A percentile compares a stretch with the other conserved stretches of the same genome.
Evolutionary conservation across 2,888 invertebrate species (phyloP).

Genomic region (Drosophila dives): DNA sequence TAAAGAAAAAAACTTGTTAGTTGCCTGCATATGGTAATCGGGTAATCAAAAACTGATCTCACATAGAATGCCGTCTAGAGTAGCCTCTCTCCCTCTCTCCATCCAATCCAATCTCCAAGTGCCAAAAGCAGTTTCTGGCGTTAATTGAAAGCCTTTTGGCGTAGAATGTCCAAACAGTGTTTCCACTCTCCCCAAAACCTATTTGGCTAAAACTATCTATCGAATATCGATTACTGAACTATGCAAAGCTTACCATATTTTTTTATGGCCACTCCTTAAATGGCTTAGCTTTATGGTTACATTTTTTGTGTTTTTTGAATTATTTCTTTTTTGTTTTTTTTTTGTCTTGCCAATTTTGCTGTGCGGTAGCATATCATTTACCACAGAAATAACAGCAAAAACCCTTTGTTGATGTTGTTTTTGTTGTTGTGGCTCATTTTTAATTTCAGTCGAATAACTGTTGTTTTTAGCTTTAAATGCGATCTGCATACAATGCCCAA

Average conservation of each 20-base stretch:
- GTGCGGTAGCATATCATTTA: conserved; percentile 65
- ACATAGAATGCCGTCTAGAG: conserved; percentile 50
- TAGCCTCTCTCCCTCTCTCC: not conserved
- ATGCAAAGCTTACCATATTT: conserved; percentile 29
- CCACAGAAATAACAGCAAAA: conserved; percentile 32
- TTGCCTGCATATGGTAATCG: conserved; percentile 52
- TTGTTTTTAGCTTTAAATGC: conserved; percentile 25
- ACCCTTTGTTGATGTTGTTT: conserved; percentile 26
- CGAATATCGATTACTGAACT: conserved; percentile 52
- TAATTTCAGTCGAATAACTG: conserved; percentile 33
- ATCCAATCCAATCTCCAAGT: not conserved
- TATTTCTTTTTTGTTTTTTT: not conserved
- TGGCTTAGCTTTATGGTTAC: conserved; percentile 13
- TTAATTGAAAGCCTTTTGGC: conserved; percentile 63
- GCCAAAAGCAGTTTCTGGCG: conserved; percentile 10
- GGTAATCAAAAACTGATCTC: conserved; percentile 51
- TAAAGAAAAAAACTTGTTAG: conserved; percentile 34
- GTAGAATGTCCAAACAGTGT: conserved; percentile 50
- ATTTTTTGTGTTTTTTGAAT: not conserved
- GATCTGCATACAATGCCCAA: conserved; percentile 74
- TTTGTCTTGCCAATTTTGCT: not conserved
- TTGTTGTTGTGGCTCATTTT: conserved; percentile 1
- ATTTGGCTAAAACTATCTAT: conserved; percentile 38
- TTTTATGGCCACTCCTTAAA: conserved; percentile 58
- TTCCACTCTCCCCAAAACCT: conserved; percentile 22